Evolutionary conservation across 1,140 invertebrate genomes (phyloP).

Genomic region (Apis mellifera): Amel_HAv3.1 CM009935.2:5451001-5451500

Average conservation of each 20-base stretch:
- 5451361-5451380: not conserved
- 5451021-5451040: not conserved
- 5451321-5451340: not conserved
- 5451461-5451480: no score
- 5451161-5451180: not conserved
- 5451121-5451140: not conserved
- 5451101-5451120: constrained; percentile 38
- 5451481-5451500: no score
- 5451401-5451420: no score
- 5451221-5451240: not conserved
- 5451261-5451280: not conserved
- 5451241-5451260: not conserved
- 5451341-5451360: not conserved
- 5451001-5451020: not conserved
- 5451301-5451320: not conserved
- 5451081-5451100: not conserved
- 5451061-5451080: not conserved
- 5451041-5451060: not conserved
- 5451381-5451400: no score
- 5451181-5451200: constrained; percentile 20
- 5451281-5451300: not conserved
- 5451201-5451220: constrained; percentile 11
- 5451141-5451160: constrained; percentile 4
- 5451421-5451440: no score
- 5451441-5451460: no score